Base-by-base conservation (phyloP, 2,797 vertebrate species). In the Acridotheres tristis region DNA sequence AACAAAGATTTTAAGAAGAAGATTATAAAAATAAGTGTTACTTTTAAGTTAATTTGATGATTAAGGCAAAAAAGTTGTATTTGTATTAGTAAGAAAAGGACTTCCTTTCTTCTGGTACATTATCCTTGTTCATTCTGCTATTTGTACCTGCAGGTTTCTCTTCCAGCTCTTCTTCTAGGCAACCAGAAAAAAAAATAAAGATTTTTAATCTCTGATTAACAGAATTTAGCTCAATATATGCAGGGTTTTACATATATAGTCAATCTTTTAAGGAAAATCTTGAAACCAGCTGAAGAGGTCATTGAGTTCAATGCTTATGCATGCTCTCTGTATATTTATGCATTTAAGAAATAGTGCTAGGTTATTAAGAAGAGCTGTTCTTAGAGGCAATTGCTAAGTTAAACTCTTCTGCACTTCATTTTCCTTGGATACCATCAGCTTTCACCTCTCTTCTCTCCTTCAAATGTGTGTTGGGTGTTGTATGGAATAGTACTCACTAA, bases 221-320 rank as follows among this genome's bases (percentile, higher is more conserved):
- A 68, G 42, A 85, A 72, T 27, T 63, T 51, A 63, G 6, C 18
- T 87, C 36, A 50, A 23, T 26, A 47, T 36, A 29, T 34, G 54
- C 30, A 32, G 0, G 0, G 0, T 3, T 45, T 51, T 59, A 7
- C 7, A 51, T 21, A 12, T 27, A 25, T 63, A 85, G 90, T 48
- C 25, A 36, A 1, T n/a, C 22, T 86, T 74, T 36, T 53, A 58
- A 45, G 22, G 26, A 69, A 75, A 57, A 22, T 5, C 27, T 66
- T 17, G 14, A 75, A 66, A 71, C 13, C 16, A 55, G 2, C 17
- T 29, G 10, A 59, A 61, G 11, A 47, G 3, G 18, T 34, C 3
- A 48, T 22, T 6, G 9, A 55, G 5, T 51, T 80, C 11, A 51
- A 3, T 42, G 12, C 57, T 85, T 62, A 58, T 5, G 3, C 1